Evolutionary conservation across 2,888 invertebrate genomes (phyloP).

Genomic region (Capitulum mitella): DNA sequence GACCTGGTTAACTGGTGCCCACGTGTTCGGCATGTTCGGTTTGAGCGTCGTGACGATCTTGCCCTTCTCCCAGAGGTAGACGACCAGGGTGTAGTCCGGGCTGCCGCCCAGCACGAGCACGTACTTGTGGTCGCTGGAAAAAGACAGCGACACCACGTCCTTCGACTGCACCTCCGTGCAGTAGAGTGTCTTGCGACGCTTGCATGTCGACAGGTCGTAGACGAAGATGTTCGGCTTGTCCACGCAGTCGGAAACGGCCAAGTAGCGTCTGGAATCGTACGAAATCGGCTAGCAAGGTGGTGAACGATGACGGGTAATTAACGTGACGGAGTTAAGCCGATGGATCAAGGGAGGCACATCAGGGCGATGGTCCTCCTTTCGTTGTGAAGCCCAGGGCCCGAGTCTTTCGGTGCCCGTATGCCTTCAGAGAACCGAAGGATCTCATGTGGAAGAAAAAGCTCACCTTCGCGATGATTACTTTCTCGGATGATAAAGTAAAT

Average conservation of each 20-base stretch:
- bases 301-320: too few species aligned
- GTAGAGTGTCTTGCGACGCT: slow-evolving; percentile 44
- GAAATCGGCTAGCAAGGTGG: too few species aligned
- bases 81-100: slow-evolving; percentile 71
- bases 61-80: slow-evolving; percentile 74
- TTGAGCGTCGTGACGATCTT: slow-evolving; percentile 48
- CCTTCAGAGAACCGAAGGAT: too few species aligned
- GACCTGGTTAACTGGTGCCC: slow-evolving; percentile 5
- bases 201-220: slow-evolving; percentile 46
- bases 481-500: too few species aligned
- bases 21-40: slow-evolving; percentile 6
- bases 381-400: too few species aligned
- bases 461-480: too few species aligned
- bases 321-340: too few species aligned
- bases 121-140: slow-evolving; percentile 73
- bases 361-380: too few species aligned
- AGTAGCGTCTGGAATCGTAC: background rate
- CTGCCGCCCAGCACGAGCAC: slow-evolving; percentile 70
- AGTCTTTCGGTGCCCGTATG: too few species aligned
- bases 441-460: too few species aligned
- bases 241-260: slow-evolving; percentile 37
- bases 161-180: slow-evolving; percentile 46
- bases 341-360: too few species aligned
- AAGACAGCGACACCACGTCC: slow-evolving; percentile 63
- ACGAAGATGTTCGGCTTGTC: slow-evolving; percentile 46